phyloP scores from a whole-genome alignment of 2,888 invertebrate genomes.

The Lepidonotus clava region DNA sequence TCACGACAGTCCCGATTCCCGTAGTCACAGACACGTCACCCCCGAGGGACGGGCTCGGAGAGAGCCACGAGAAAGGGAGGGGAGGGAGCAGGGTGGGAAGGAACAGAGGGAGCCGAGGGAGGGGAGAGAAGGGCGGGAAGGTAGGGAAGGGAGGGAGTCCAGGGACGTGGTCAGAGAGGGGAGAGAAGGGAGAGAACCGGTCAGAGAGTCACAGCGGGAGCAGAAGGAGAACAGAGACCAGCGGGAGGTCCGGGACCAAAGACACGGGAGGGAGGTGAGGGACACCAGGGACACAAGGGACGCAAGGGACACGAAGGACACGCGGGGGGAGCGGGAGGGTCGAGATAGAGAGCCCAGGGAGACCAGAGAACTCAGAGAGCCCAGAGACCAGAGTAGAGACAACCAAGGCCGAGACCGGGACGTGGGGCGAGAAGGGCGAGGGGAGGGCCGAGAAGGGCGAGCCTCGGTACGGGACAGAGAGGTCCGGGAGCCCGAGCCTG shows the following conservation, averaged over 20 bases:
- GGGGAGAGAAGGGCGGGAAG: background rate
- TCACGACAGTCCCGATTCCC: constrained; percentile 28
- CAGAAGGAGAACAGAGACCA: background rate
- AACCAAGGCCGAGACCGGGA: background rate
- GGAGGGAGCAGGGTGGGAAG: background rate
- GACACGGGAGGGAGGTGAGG: background rate
- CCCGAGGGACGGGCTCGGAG: constrained; percentile 28
- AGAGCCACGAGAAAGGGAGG: too few species aligned
- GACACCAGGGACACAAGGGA: background rate
- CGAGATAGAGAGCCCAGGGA: background rate
- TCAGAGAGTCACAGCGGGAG: background rate
- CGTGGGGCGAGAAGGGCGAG: background rate
- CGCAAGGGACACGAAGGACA: background rate
- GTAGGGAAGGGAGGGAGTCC: background rate
- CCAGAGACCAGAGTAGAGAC: background rate
- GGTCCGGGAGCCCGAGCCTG: constrained; percentile 6
- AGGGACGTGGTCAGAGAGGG: constrained; percentile 8
- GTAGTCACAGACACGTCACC: constrained; percentile 21
- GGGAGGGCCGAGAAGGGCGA: background rate
- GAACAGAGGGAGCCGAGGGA: background rate
- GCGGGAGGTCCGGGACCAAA: background rate
- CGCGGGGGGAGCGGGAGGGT: background rate
- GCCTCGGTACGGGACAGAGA: too few species aligned
- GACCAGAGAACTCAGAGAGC: background rate
- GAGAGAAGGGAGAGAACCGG: background rate